Evolutionary conservation across 2,888 invertebrate genomes (phyloP).

Genomic region (Zaprionus obscuricornis): DNA sequence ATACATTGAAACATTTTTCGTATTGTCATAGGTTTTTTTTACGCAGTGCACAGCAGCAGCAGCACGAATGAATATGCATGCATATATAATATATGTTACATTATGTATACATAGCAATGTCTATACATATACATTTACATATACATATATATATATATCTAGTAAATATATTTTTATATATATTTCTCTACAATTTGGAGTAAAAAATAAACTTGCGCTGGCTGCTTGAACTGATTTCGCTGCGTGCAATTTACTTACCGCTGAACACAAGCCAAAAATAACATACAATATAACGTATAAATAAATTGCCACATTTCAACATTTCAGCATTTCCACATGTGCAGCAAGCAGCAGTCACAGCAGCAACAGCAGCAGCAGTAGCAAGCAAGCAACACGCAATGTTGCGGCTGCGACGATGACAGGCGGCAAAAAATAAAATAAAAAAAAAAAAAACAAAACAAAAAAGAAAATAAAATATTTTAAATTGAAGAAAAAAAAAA

Average conservation of each 20-base stretch:
- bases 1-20: no score
- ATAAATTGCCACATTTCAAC: conserved; percentile 60
- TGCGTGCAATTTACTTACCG: conserved; percentile 55
- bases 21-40: conserved; percentile 52
- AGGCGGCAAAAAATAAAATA: conserved; percentile 48
- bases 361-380: neutral
- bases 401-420: conserved; percentile 53
- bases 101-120: no score
- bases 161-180: neutral
- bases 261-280: conserved; percentile 48
- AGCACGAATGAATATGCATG: neutral
- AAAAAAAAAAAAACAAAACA: conserved; percentile 29
- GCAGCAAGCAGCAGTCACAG: conserved; percentile 32
- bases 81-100: no score
- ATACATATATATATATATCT: conserved; percentile 2
- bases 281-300: conserved; percentile 53
- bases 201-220: conserved; percentile 18
- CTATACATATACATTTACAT: conserved; percentile 7
- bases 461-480: no score
- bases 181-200: conserved; percentile 5
- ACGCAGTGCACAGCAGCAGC: neutral
- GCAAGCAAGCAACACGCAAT: conserved; percentile 50
- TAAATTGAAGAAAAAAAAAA: conserved; percentile 24
- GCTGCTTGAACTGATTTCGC: conserved; percentile 52
- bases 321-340: conserved; percentile 58